phyloP scores from a whole-genome alignment of 2,888 invertebrate species.

The Sipha maydis region DNA sequence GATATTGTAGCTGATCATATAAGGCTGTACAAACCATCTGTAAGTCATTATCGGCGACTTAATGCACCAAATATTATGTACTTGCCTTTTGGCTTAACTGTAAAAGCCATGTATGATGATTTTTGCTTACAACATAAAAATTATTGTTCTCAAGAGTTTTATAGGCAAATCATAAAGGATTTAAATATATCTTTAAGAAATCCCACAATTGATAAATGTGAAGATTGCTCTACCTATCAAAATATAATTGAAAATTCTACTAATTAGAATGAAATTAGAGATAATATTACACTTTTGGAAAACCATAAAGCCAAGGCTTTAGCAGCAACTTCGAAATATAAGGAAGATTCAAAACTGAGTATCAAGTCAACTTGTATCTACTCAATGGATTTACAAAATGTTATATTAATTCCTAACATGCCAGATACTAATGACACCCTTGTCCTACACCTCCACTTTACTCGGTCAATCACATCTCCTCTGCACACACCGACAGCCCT shows the following conservation, averaged over 20 bases:
- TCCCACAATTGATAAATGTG: slow-evolving; percentile 8
- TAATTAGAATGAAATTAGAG: neutral
- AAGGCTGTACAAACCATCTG: neutral
- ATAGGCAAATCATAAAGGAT: slow-evolving; percentile 2
- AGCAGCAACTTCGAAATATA: slow-evolving; percentile 4
- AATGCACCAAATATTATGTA: slow-evolving; percentile 10
- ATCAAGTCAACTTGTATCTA: slow-evolving; percentile 14
- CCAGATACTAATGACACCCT: slow-evolving; percentile 19
- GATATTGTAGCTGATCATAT: slow-evolving; percentile 24
- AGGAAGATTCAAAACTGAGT: neutral
- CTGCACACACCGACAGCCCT: too few species aligned
- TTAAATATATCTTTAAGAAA: slow-evolving; percentile 11
- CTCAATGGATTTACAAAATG: slow-evolving; percentile 16
- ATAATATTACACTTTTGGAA: neutral
- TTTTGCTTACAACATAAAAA: slow-evolving; percentile 15
- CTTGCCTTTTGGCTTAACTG: neutral
- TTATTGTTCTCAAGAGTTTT: slow-evolving; percentile 12
- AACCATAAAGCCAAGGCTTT: slow-evolving; percentile 14
- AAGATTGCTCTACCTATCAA: slow-evolving; percentile 9
- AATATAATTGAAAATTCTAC: slow-evolving; percentile 18
- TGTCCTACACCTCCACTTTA: too few species aligned
- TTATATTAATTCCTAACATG: slow-evolving; percentile 8
- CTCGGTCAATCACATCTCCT: too few species aligned
- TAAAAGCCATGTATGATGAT: slow-evolving; percentile 16
- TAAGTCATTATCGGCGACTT: slow-evolving; percentile 13